Conservation (phyloP, 2,888 invertebrate genomes). For the Azorinus chamasolen region DNA sequence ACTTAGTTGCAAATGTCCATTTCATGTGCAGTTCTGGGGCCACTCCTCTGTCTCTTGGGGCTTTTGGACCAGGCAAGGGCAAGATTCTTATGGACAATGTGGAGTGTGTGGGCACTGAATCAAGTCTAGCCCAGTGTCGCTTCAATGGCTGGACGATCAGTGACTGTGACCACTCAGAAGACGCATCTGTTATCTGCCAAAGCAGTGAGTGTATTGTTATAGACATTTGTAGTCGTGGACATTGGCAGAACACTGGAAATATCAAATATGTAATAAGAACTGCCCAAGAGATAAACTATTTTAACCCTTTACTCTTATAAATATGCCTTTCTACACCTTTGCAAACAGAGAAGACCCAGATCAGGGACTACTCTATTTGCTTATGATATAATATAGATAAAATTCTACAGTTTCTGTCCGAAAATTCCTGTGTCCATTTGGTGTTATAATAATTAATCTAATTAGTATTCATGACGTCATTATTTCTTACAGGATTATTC, state of each 20-base stretch:
- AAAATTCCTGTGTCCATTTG: too few relatives aligned
- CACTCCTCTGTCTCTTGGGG: conserved; percentile 84
- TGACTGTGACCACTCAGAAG: conserved; percentile 73
- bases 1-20: too few relatives aligned
- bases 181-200: conserved; percentile 73
- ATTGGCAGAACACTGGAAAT: neutral
- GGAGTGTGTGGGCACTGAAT: conserved; percentile 72
- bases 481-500: too few relatives aligned
- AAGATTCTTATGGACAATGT: conserved; percentile 73
- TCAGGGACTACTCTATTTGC: too few relatives aligned
- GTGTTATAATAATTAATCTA: too few relatives aligned
- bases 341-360: too few relatives aligned
- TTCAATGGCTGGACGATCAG: conserved; percentile 67
- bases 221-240: neutral
- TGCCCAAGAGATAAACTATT: too few relatives aligned
- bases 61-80: conserved; percentile 68
- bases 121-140: conserved; percentile 62
- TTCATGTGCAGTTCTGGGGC: conserved; percentile 85
- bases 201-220: conserved; percentile 51
- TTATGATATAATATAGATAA: too few relatives aligned
- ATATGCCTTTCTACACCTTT: too few relatives aligned
- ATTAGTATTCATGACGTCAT: too few relatives aligned
- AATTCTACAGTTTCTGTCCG: too few relatives aligned
- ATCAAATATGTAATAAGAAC: neutral
- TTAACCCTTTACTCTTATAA: too few relatives aligned